Conservation (phyloP, 2,113 vertebrate genomes). For the Okapia johnstoni region DNA sequence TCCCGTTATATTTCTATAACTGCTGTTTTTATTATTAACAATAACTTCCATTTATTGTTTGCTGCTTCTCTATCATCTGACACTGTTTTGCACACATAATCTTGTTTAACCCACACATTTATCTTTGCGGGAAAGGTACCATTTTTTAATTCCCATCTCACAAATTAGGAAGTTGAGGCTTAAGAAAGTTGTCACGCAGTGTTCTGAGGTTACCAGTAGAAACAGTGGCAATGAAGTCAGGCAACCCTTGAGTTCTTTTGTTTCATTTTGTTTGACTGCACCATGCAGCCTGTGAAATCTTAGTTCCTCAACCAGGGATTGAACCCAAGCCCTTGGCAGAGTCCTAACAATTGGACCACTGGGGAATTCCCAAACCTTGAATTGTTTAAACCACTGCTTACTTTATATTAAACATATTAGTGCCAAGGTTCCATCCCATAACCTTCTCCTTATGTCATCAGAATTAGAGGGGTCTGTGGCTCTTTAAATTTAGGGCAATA, state of each 20-base stretch:
- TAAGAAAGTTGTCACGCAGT: neutral
- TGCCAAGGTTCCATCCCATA: neutral
- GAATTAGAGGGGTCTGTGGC: neutral
- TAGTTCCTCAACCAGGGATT: neutral
- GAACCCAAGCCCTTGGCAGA: neutral
- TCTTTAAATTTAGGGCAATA: neutral
- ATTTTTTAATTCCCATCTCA: neutral
- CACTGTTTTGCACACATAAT: neutral
- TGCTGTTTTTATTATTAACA: neutral
- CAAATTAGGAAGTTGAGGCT: neutral
- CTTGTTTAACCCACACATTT: neutral
- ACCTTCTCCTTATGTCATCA: neutral
- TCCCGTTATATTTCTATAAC: neutral
- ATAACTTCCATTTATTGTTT: neutral
- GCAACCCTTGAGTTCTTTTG: neutral
- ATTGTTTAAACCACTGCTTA: neutral
- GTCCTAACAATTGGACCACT: neutral
- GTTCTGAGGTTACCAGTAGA: neutral
- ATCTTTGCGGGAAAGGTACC: neutral
- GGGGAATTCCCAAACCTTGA: neutral
- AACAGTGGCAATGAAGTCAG: neutral
- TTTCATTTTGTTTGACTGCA: neutral
- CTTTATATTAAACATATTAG: neutral
- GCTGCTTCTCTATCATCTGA: neutral
- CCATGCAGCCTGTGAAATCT: neutral